Conservation (phyloP, 2,888 invertebrate species). For the Orgyia antiqua region DNA sequence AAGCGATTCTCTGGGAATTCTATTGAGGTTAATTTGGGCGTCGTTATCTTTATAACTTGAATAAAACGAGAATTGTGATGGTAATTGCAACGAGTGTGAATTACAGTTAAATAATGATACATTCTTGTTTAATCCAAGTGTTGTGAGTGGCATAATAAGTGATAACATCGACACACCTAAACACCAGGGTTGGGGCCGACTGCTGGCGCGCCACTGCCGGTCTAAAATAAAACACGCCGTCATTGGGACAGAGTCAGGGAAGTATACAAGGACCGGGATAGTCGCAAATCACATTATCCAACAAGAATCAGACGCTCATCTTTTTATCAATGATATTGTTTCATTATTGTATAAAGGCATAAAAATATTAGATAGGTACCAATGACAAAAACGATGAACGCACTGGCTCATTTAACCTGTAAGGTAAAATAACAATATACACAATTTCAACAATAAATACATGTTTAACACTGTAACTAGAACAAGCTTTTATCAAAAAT, state of each 20-base stretch:
- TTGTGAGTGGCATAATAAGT: conserved; percentile 50
- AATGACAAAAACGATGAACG: conserved; percentile 9
- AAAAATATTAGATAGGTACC: not conserved
- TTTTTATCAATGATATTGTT: conserved; percentile 11
- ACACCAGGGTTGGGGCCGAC: conserved; percentile 77
- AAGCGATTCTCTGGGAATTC: conserved; percentile 51
- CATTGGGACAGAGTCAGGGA: conserved; percentile 59
- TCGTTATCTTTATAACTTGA: conserved; percentile 56
- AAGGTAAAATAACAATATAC: conserved; percentile 16
- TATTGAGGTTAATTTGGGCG: conserved; percentile 39
- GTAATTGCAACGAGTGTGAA: conserved; percentile 5
- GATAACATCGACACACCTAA: conserved; percentile 79
- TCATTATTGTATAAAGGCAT: no score
- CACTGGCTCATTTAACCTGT: conserved; percentile 17
- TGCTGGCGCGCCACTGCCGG: conserved; percentile 78
- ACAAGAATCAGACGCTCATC: conserved; percentile 21
- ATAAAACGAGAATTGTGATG: conserved; percentile 26
- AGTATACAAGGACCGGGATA: conserved; percentile 31
- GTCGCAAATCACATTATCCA: conserved; percentile 20
- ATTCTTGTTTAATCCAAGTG: conserved; percentile 46
- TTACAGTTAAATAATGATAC: conserved; percentile 3
- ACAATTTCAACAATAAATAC: conserved; percentile 20
- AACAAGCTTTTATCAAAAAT: conserved; percentile 18
- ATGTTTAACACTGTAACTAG: conserved; percentile 14
- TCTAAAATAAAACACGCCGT: conserved; percentile 76